phyloP scores from a whole-genome alignment of 2,888 invertebrate genomes.

The Tipula unca region DNA sequence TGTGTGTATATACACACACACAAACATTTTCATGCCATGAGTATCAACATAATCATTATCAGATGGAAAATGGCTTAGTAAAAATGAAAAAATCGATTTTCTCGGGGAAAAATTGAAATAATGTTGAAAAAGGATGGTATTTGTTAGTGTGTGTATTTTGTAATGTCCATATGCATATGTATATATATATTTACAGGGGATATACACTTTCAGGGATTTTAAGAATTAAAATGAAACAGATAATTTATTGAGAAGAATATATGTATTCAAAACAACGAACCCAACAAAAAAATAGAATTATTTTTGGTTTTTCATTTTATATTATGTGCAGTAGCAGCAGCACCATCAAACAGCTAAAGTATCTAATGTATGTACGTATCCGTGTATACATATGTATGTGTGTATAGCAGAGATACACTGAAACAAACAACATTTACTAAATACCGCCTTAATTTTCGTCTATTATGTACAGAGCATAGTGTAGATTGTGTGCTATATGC shows the following conservation, averaged over 20 bases:
- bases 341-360: neutral
- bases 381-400: no score
- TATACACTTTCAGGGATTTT: neutral
- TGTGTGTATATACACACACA: no score
- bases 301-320: neutral
- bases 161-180: no score
- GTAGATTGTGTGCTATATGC: neutral
- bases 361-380: neutral
- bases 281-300: neutral
- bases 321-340: neutral
- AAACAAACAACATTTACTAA: no score
- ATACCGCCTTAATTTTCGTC: neutral
- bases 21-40: neutral
- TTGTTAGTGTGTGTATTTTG: neutral
- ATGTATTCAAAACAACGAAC: neutral
- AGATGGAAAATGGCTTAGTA: neutral
- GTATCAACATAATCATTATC: neutral
- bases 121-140: neutral
- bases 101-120: neutral
- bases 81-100: neutral
- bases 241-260: neutral
- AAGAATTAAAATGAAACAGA: neutral
- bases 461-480: neutral
- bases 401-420: neutral
- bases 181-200: neutral